phyloP scores from a whole-genome alignment of 2,888 invertebrate genomes.

The Acrobasis consociella region DNA sequence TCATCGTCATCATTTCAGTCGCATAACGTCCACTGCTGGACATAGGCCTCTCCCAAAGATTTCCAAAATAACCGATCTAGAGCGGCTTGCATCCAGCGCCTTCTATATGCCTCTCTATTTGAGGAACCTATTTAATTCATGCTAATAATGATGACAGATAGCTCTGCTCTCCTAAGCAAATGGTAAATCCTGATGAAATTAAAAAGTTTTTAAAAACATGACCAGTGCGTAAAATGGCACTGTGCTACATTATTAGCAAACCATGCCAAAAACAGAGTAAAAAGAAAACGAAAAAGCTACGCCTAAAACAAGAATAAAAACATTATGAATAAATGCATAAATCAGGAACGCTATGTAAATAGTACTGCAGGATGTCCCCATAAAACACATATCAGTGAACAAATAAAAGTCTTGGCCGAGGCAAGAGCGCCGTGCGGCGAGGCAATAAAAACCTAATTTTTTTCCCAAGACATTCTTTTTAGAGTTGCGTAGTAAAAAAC shows the following conservation, averaged over 20 bases:
- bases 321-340: constrained; percentile 14
- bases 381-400: constrained; percentile 20
- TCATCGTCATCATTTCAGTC: no score
- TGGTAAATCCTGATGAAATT: no score
- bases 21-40: no score
- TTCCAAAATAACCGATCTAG: no score
- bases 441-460: constrained; percentile 16
- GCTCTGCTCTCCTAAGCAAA: no score
- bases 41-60: no score
- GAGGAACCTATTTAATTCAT: no score
- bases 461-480: constrained; percentile 9
- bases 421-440: constrained; percentile 11
- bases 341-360: constrained; percentile 16
- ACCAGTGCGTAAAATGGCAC: no score
- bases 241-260: not conserved
- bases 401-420: constrained; percentile 14
- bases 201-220: no score
- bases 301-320: constrained; percentile 2
- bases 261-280: not conserved
- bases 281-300: not conserved
- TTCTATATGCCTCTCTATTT: no score
- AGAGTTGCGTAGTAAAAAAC: not conserved
- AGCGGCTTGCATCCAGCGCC: no score
- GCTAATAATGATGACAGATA: no score
- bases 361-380: constrained; percentile 13